Evolutionary conservation across 2,113 vertebrate species (phyloP).

Genomic region (Gasterosteus nipponicus): DNA sequence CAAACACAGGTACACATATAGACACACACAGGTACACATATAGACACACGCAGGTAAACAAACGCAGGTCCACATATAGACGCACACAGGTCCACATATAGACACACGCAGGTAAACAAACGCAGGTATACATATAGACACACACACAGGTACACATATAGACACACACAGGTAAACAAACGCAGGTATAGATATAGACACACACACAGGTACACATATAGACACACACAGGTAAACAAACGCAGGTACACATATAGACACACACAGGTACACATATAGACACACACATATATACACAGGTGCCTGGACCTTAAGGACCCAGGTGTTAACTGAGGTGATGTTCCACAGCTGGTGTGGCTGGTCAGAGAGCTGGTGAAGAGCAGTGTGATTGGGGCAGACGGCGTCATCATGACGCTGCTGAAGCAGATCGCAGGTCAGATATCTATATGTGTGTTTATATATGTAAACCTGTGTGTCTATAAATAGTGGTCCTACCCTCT

Average conservation of each 20-base stretch:
- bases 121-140: background rate
- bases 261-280: too few relatives aligned
- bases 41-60: constrained; percentile 2
- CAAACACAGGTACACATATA: constrained; percentile 56
- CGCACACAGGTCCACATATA: background rate
- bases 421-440: constrained; percentile 93
- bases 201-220: too few relatives aligned
- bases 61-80: background rate
- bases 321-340: background rate
- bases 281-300: background rate
- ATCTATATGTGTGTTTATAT: background rate
- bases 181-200: too few relatives aligned
- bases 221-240: background rate
- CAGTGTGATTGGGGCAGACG: constrained; percentile 89
- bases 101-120: background rate
- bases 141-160: too few relatives aligned
- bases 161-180: background rate
- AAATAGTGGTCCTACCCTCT: background rate
- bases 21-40: too few relatives aligned
- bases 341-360: constrained; percentile 92
- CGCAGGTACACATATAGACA: background rate
- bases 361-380: constrained; percentile 95
- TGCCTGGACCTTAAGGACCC: too few relatives aligned
- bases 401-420: constrained; percentile 95
- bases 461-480: background rate